Evolutionary conservation across 1,140 invertebrate species (phyloP).

Genomic region (Drosophila nasuta): DNA sequence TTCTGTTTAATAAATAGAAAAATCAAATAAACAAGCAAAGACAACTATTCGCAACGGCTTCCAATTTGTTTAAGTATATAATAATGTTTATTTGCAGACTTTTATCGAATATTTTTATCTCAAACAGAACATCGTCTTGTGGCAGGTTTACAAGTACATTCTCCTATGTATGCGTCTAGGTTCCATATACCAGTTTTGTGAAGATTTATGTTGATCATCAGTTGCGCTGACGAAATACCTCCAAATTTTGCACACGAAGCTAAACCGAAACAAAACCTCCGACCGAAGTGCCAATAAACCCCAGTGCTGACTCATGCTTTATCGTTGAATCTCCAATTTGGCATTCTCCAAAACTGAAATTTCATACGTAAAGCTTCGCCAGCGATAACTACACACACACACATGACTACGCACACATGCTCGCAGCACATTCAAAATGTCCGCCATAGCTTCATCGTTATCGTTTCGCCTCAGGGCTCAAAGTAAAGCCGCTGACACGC

Average conservation of each 20-base stretch:
- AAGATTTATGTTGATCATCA: conserved; percentile 6
- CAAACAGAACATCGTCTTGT: neutral
- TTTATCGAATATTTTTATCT: neutral
- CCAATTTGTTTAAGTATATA: no score
- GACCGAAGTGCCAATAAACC: conserved; percentile 43
- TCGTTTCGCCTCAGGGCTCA: conserved; percentile 31
- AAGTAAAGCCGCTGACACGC: conserved; percentile 34
- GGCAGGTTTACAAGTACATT: neutral
- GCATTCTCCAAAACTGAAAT: conserved; percentile 57
- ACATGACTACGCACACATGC: conserved; percentile 5
- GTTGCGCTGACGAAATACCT: conserved; percentile 17
- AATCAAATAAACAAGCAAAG: no score
- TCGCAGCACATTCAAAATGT: neutral
- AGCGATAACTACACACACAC: conserved; percentile 32
- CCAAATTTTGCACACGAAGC: conserved; percentile 27
- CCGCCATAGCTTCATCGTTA: conserved; percentile 32
- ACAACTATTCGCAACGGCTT: no score
- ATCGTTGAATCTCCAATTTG: conserved; percentile 45
- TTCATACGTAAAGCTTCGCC: conserved; percentile 46
- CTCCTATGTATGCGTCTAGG: neutral
- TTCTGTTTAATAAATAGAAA: no score
- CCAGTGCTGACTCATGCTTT: conserved; percentile 42
- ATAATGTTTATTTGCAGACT: neutral
- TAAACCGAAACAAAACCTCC: conserved; percentile 1
- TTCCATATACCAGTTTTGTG: conserved; percentile 11